Conservation (phyloP, 2,113 vertebrate genomes). For the Cinclus cinclus region DNA sequence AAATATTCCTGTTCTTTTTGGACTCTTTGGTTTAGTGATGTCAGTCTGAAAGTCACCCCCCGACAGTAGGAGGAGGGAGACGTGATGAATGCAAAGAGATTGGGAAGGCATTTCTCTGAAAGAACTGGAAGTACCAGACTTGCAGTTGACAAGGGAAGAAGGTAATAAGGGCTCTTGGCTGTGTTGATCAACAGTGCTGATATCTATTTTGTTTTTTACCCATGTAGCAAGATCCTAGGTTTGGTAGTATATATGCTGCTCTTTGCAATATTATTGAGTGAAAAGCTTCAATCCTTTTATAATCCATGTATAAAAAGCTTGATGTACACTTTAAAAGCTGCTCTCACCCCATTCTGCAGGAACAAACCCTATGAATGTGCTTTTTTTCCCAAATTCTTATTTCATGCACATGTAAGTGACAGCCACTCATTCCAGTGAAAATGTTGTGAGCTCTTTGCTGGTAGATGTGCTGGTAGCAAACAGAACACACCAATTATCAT, state of each 20-base stretch:
- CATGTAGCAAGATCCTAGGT: background rate
- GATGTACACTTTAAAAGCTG: background rate
- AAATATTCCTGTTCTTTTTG: background rate
- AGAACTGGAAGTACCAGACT: background rate
- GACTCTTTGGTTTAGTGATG: background rate
- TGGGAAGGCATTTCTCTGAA: background rate
- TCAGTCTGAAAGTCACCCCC: background rate
- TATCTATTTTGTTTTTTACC: background rate
- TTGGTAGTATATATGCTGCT: background rate
- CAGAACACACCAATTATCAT: background rate
- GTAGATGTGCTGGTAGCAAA: background rate
- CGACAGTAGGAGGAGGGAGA: background rate
- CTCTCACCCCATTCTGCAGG: background rate
- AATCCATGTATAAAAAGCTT: background rate
- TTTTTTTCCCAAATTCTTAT: background rate
- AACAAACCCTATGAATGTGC: background rate
- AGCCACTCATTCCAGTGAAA: background rate
- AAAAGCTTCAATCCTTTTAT: background rate
- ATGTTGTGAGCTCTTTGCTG: background rate
- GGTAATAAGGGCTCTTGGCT: background rate
- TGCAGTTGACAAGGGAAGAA: background rate
- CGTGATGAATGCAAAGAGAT: background rate
- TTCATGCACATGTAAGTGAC: background rate
- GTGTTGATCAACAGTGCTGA: background rate
- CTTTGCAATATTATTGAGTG: background rate